Evolutionary conservation across 2,888 invertebrate genomes (phyloP).

Genomic region (Pseudoips prasinana): DNA sequence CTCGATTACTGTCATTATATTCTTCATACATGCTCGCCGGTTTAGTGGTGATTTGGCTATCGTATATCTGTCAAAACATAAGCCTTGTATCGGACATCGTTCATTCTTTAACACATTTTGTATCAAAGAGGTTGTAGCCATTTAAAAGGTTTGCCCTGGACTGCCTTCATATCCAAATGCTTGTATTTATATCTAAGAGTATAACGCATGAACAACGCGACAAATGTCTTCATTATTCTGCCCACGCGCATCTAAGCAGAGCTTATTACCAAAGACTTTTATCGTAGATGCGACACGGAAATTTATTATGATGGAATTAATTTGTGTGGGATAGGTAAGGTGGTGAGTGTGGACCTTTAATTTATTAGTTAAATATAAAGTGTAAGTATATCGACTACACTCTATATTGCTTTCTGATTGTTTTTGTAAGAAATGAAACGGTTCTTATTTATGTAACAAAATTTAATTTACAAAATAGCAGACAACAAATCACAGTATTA

Average conservation of each 20-base stretch:
- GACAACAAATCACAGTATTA: neutral
- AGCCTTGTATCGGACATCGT: too few species aligned
- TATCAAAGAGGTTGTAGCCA: too few species aligned
- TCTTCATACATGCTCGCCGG: too few species aligned
- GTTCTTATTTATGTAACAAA: neutral
- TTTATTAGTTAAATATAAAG: too few species aligned
- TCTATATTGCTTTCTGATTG: too few species aligned
- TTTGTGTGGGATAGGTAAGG: constrained; percentile 9
- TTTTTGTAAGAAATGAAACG: neutral
- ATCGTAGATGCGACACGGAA: constrained; percentile 29
- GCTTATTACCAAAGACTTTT: constrained; percentile 35
- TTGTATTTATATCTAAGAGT: constrained; percentile 17
- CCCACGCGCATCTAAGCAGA: constrained; percentile 49
- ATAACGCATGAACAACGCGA: constrained; percentile 47
- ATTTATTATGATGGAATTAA: constrained; percentile 22
- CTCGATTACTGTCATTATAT: too few species aligned
- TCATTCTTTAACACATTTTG: too few species aligned
- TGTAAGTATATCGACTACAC: too few species aligned
- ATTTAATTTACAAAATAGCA: neutral
- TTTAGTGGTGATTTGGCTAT: too few species aligned
- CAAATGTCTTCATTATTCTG: constrained; percentile 71
- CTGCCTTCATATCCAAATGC: constrained; percentile 4
- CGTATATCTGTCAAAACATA: too few species aligned
- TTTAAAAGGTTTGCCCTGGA: too few species aligned
- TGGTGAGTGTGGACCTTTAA: constrained; percentile 25